Percentiles rank a stretch among this genome's conserved stretches.
phyloP scores from a whole-genome alignment of 2,113 vertebrate genomes.

The Setophaga petechia region DNA sequence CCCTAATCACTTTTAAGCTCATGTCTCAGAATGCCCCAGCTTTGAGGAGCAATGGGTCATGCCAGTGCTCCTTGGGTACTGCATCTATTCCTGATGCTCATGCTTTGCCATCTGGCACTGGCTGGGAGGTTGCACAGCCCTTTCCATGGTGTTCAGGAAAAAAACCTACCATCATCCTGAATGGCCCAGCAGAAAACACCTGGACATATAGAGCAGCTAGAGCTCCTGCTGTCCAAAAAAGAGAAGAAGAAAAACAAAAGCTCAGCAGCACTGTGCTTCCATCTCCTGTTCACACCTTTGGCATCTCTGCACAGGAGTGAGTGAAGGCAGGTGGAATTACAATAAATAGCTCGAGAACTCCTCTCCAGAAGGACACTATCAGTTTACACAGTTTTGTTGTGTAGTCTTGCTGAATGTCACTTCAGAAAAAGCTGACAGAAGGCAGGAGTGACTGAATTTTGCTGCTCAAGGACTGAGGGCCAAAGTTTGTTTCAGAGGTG shows the following conservation, averaged over 20 bases:
- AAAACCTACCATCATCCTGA: too few species aligned
- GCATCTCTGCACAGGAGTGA: background rate
- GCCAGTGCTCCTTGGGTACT: background rate
- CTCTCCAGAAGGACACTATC: background rate
- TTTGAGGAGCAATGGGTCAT: background rate
- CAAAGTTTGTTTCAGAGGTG: background rate
- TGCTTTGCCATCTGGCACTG: background rate
- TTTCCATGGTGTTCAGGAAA: background rate
- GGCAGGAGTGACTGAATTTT: background rate
- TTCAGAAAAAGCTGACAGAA: background rate
- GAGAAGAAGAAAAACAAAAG: background rate
- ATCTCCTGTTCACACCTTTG: background rate
- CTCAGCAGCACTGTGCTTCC: background rate
- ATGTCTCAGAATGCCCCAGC: background rate
- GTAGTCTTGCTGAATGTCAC: background rate
- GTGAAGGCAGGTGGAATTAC: background rate
- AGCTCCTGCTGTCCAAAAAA: background rate
- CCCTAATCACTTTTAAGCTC: background rate
- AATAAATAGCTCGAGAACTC: background rate
- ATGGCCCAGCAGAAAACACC: background rate
- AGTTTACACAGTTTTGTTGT: background rate
- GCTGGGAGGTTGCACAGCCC: background rate
- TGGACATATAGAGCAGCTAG: background rate
- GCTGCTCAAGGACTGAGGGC: background rate
- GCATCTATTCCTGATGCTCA: rapidly evolving